Evolutionary conservation across 2,888 invertebrate species (phyloP), one percentile per base, ranked within the genome.

Genomic region (Neocrepidodera transversa): DNA sequence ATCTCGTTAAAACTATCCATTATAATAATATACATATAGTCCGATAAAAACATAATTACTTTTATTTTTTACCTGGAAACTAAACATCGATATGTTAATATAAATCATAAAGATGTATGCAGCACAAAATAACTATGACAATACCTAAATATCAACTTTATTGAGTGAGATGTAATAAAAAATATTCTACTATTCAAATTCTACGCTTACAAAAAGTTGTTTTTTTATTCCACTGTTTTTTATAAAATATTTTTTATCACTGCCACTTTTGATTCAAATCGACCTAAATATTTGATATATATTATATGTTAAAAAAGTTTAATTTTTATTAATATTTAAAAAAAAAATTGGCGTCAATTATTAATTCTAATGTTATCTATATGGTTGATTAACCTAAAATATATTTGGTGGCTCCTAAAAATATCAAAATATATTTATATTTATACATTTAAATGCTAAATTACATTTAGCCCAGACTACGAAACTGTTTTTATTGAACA

Each of bases 301-400:
- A 18, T 45, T 32, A 40, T 56, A 16, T 17, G 2, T 38, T 17
- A 17, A 40, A 56, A 38, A 28, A 40, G 30, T 28, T 28, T 40
- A 36, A 42, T 40, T 50, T 42, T 40, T 38, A 49, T 20, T 56
- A 32, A 32, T 42, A 60, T 56, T 48, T 13, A 52, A n/a, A n/a
- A n/a, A n/a, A n/a, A 43, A 60, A 17, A 40, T 40, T 54, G 36
- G 56, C 45, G 60, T 60, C 60, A 60, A 60, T 60, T 58, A 58
- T 47, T 60, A 60, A 52, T 54, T 45, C 28, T 47, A 45, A 36
- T 36, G 13, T 54, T 1, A 17, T 28, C 11, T 51, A 51, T 36
- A 40, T 53, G 45, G 35, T 48, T 61, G 50, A 51, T 61, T 56
- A 57, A 35, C 35, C 5, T 11, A 20, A 56, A 59, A 59, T 50